A percentile compares a stretch with the other conserved stretches of the same genome.
Evolutionary conservation across 2,888 invertebrate species (phyloP).

Genomic region (Lampropteryx suffumata): DNA sequence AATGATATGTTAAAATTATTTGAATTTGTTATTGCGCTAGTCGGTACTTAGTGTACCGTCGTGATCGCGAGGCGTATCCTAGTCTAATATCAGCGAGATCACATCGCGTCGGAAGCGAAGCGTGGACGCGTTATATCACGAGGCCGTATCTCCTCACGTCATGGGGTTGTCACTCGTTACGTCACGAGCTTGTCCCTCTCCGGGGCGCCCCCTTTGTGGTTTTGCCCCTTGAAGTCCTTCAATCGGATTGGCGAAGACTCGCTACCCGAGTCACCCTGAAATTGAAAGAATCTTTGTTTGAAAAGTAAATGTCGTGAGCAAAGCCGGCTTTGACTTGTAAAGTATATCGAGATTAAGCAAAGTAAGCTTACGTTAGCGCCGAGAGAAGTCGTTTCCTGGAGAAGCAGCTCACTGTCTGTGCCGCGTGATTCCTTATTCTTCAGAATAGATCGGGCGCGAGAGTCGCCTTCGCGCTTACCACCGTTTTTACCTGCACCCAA

Average conservation of each 20-base stretch:
- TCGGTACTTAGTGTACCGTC: slow-evolving; percentile 43
- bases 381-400: slow-evolving; percentile 76
- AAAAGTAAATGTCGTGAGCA: neutral
- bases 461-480: slow-evolving; percentile 73
- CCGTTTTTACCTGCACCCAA: slow-evolving; percentile 72
- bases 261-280: slow-evolving; percentile 86
- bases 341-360: no score
- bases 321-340: no score
- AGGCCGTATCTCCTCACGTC: slow-evolving; percentile 65
- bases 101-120: slow-evolving; percentile 36
- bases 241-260: slow-evolving; percentile 85
- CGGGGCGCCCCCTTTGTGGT: slow-evolving; percentile 63
- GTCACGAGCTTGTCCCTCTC: slow-evolving; percentile 70
- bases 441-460: slow-evolving; percentile 76
- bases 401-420: slow-evolving; percentile 79
- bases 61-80: slow-evolving; percentile 31
- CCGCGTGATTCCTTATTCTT: slow-evolving; percentile 80
- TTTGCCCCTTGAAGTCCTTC: slow-evolving; percentile 77
- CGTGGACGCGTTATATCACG: slow-evolving; percentile 57
- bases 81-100: slow-evolving; percentile 32
- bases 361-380: slow-evolving; percentile 71
- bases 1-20: slow-evolving; percentile 83
- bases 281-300: neutral
- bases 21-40: slow-evolving; percentile 72
- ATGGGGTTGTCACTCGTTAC: slow-evolving; percentile 56